A percentile compares a stretch with the other conserved stretches of the same genome.
Evolutionary conservation across 1,140 invertebrate genomes (phyloP).

Genomic region (Drosophila melanica): DNA sequence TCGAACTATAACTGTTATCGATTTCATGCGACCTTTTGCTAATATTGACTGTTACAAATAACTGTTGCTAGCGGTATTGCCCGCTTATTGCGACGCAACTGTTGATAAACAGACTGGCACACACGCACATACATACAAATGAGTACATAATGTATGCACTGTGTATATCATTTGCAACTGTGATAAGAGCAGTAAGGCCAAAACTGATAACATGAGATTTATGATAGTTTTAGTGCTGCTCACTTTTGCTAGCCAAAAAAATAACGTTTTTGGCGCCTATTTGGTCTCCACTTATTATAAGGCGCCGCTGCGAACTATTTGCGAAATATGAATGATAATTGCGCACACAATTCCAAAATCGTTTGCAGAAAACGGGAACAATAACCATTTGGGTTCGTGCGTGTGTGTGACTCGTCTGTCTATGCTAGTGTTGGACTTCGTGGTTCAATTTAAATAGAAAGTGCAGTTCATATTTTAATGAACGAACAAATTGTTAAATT

Average conservation of each 20-base stretch:
- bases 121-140: background rate
- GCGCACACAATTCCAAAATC: constrained; percentile 38
- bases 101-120: background rate
- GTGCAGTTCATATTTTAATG: too few relatives aligned
- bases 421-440: background rate
- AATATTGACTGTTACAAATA: constrained; percentile 12
- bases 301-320: constrained; percentile 19
- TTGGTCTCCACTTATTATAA: constrained; percentile 17
- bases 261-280: constrained; percentile 6
- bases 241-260: background rate
- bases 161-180: constrained; percentile 56
- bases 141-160: constrained; percentile 39
- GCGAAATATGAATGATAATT: constrained; percentile 43
- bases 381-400: constrained; percentile 20
- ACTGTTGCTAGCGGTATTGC: background rate
- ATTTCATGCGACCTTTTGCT: constrained; percentile 15
- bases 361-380: constrained; percentile 41
- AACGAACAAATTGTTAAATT: too few relatives aligned
- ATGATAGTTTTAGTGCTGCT: constrained; percentile 60
- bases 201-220: constrained; percentile 75
- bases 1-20: constrained; percentile 15
- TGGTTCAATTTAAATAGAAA: too few relatives aligned
- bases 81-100: constrained; percentile 50
- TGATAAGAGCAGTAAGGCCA: constrained; percentile 53
- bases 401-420: background rate